These are phyloP conservation scores for Fregetta grallaria DNA, from an alignment of 2,113 vertebrate genomes.

Conservation along the genomic window DNA sequence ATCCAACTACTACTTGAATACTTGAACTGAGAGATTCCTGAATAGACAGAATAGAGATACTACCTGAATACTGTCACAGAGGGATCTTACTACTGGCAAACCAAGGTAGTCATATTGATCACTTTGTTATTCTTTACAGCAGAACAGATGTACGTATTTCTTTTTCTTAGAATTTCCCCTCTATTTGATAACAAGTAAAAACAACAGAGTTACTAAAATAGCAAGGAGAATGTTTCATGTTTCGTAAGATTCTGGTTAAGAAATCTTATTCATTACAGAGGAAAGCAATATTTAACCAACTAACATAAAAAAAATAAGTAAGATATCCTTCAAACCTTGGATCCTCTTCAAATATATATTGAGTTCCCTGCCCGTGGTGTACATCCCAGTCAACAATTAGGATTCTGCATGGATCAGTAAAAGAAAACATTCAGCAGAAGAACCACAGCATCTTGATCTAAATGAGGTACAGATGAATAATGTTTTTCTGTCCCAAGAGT, in stretches of 20 bases:
- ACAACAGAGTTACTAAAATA: not conserved
- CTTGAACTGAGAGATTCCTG: not conserved
- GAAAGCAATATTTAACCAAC: not conserved
- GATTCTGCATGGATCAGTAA: slow-evolving; percentile 74
- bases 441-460: not conserved
- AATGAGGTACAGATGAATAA: not conserved
- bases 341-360: slow-evolving; percentile 92
- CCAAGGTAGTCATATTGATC: not conserved
- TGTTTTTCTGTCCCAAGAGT: not conserved
- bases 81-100: not conserved
- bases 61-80: not conserved
- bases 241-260: not conserved
- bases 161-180: not conserved
- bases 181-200: not conserved
- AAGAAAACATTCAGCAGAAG: slow-evolving; percentile 4
- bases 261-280: not conserved
- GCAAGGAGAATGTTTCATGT: not conserved
- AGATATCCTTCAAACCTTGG: slow-evolving; percentile 73
- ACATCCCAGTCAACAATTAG: slow-evolving; percentile 97
- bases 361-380: slow-evolving; percentile 93
- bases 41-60: not conserved
- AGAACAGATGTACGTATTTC: not conserved
- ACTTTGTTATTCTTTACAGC: not conserved
- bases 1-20: not conserved
- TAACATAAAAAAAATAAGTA: not conserved